Evolutionary conservation across 2,113 vertebrate species (phyloP), one percentile per base, ranked within the genome.

Genomic region (Cryptotis parvus): DNA sequence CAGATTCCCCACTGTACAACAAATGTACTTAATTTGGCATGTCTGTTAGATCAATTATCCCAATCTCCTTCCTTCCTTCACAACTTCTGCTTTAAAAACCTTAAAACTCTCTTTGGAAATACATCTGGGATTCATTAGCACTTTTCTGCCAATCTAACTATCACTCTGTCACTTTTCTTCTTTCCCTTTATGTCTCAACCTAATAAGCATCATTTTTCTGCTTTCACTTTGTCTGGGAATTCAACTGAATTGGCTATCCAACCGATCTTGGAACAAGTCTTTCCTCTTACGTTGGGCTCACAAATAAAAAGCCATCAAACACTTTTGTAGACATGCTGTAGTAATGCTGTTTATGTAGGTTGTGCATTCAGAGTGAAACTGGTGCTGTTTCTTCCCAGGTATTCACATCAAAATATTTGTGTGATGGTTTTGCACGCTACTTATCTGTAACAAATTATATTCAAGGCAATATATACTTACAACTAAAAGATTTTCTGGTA

Each of bases 11-110:
- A 35, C 90, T 84, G 82, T 92, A 84, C 74, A 94, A 92, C 91
- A 97, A 97, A 96, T 89, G 83, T 95, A 94, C 97, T 97, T 97
- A 94, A 95, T 93, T 97, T 97, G 95, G 95, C 96, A 95, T 85
- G 43, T 90, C 75, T 85, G 52, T 92, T 95, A 61, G 75, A 84
- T 97, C 96, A 97, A 93, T 95, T 97, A 95, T 87, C 66, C 93
- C 92, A 93, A 88, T 85, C 93, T 94, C 91, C 76, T 97, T 95
- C 68, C 75, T 93, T 52, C 92, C 94, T 91, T 96, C 94, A 95
- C 88, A 55, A 91, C 70, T 68, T 93, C 58, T 55, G 92, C 92
- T 96, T 78, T 91, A 92, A 96, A 96, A 97, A 94, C 26, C n/a
- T 94, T 88, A 95, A 97, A 94, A 82, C 90, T 93, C 96, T 89